Base-by-base conservation (phyloP, 2,113 vertebrate genomes). In the Orientallactaga bullata region DNA sequence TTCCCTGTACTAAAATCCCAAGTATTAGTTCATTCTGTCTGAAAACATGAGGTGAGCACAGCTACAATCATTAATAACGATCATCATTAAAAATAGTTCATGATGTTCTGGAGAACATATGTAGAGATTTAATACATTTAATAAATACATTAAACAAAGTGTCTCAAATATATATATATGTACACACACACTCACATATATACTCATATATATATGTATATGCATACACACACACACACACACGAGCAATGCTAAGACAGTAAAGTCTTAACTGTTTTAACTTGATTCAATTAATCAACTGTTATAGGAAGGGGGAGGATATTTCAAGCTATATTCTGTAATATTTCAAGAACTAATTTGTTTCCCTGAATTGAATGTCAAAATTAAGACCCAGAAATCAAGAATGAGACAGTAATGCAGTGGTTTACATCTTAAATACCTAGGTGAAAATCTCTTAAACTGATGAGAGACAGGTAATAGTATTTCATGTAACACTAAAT, bases 21-120 rank as follows among this genome's bases (percentile, higher is more conserved):
- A 61, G 80, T 79, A 28, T 92, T 92, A 78, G 37, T 90, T 82
- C 30, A 82, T 66, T 91, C 66, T 88, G 72, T 63, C 73, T 88
- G 77, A 95, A 97, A 95, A 74, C 60, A 68, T 92, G 88, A 88
- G 60, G 74, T 79, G 37, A 76, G 60, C 55, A 79, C 15, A 85
- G 39, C 30, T 90, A 17, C 51, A 72, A 61, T 90, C 55, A 88
- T 86, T 81, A 91, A 74, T 82, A 85, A 94, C 79, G 90, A 58
- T 83, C 72, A 80, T 61, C 74, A 82, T 51, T 79, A 88, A n/a
- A 91, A 91, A 18, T 20, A 92, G 77, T 12, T 89, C 16, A n/a
- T 42, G 35, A 86, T 51, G 7, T 79, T 93, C 79, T 3, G 20
- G 60, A 26, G 35, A 18, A 8, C 7, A 84, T 35, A 73, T 7